Evolutionary conservation across 2,113 vertebrate genomes (phyloP), one percentile per base, ranked within the genome.

Genomic region (Gavialis gangeticus): DNA sequence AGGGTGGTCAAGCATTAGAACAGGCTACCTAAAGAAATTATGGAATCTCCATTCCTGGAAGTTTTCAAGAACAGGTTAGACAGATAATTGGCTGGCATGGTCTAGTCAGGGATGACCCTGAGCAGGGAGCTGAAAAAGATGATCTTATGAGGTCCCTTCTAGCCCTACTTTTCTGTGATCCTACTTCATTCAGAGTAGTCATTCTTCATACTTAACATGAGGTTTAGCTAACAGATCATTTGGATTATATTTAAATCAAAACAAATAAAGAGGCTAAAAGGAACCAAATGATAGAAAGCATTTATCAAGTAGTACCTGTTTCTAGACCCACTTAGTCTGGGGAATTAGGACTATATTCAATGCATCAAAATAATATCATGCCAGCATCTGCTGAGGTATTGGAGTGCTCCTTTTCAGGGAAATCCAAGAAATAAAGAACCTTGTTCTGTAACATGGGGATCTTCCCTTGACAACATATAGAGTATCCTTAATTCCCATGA

Each of bases 171-270:
- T 46, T 46, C 46, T 46, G 46, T 12, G 96, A 90, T 81, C 3
- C 17, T 13, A 28, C 69, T 86, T 90, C 64, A 90, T 88, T 92
- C 85, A 77, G 71, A 91, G 91, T 63, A 88, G 2, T 4, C 58
- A 75, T 82, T 96, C 91, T 58, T 34, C 27, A 66, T 56, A 71
- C 79, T 92, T 89, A 56, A 80, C 9, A 58, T 18, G 3, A 79
- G 90, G 82, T 95, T 86, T 78, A 93, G 83, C 46, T 66, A 86
- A 79, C 13, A 85, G 28, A 64, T 82, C 75, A 62, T 24, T 89
- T 18, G 5, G 5, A 93, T 11, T 94, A 34, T 60, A 46, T 94
- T 87, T 91, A 93, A 96, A 83, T 91, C 25, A 91, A 82, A 91
- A 14, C 19, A 92, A 76, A 17, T 5, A 87, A 89, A 91, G 10